Evolutionary conservation across 2,888 invertebrate genomes (phyloP).

Genomic region (Drosophila fulvimacula): DNA sequence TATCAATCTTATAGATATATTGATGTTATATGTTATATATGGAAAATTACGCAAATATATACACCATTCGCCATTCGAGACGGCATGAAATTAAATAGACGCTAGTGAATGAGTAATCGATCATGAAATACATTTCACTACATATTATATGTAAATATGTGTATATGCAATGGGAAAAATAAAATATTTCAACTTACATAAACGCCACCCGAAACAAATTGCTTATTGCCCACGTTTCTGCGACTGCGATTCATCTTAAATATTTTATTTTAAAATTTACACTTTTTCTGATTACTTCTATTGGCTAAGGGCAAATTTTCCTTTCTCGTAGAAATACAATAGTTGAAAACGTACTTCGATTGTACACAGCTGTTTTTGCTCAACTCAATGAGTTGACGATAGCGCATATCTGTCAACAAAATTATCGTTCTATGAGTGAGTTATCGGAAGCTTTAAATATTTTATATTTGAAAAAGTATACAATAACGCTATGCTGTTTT

Average conservation of each 20-base stretch:
- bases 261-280: background rate
- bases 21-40: background rate
- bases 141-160: slow-evolving; percentile 3
- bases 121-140: slow-evolving; percentile 4
- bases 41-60: slow-evolving; percentile 1
- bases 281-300: background rate
- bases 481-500: background rate
- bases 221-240: slow-evolving; percentile 37
- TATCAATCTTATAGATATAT: background rate
- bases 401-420: background rate
- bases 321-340: no score
- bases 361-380: background rate
- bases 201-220: slow-evolving; percentile 68
- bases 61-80: slow-evolving; percentile 16
- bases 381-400: background rate
- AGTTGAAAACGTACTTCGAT: background rate
- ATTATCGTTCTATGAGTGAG: background rate
- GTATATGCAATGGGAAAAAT: background rate
- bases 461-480: background rate
- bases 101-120: slow-evolving; percentile 21
- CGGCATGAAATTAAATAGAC: slow-evolving; percentile 15
- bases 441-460: background rate
- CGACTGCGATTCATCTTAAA: slow-evolving; percentile 68
- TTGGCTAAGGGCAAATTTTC: background rate
- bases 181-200: slow-evolving; percentile 63